These are phyloP conservation scores for Lucinisca nassula DNA, from an alignment of 2,888 invertebrate species.

Conservation along the genomic window DNA sequence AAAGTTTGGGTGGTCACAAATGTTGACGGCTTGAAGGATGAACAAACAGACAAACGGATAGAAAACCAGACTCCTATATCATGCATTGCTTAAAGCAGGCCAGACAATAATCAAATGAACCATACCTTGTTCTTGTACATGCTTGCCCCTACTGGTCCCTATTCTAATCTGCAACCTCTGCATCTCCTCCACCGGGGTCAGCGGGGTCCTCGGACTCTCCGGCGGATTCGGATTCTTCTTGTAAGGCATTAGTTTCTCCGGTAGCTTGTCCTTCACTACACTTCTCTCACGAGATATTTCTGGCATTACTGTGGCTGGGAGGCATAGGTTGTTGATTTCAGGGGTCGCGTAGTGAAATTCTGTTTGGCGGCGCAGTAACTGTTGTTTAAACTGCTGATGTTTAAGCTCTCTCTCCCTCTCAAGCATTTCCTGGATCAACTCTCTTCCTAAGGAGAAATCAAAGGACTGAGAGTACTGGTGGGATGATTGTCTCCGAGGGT, in stretches of 20 bases:
- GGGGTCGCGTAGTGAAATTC: neutral
- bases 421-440: neutral
- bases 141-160: neutral
- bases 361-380: neutral
- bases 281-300: too few species aligned
- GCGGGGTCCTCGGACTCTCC: constrained; percentile 14
- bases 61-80: too few species aligned
- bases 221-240: constrained; percentile 18
- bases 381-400: neutral
- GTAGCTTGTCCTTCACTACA: constrained; percentile 27
- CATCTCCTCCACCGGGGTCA: constrained; percentile 21
- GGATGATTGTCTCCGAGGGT: too few species aligned
- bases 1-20: too few species aligned
- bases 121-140: neutral
- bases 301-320: constrained; percentile 2
- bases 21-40: too few species aligned
- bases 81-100: too few species aligned
- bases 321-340: neutral
- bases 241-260: constrained; percentile 43
- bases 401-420: neutral
- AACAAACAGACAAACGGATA: too few species aligned
- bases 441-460: neutral
- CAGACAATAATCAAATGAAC: too few species aligned
- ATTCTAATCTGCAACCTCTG: constrained; percentile 3
- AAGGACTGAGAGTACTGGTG: too few species aligned